A percentile compares a stretch with the other conserved stretches of the same genome.
phyloP scores from a whole-genome alignment of 2,113 vertebrate genomes.

The Paralichthys olivaceus region DNA sequence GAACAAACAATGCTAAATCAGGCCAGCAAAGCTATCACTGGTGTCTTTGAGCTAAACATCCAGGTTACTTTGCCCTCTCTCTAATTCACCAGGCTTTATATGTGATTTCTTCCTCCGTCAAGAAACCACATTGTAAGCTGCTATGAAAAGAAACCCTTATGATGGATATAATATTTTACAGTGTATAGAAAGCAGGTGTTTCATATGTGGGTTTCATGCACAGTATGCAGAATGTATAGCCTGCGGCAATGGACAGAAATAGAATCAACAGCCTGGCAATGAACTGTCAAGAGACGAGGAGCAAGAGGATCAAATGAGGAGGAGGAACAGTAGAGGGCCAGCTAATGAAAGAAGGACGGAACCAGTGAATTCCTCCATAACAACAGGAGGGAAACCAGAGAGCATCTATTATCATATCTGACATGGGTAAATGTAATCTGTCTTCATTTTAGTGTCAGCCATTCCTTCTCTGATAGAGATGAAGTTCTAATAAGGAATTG shows the following conservation, averaged over 20 bases:
- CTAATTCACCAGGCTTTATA: slow-evolving; percentile 23
- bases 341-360: slow-evolving; percentile 65
- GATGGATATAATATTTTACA: slow-evolving; percentile 39
- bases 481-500: slow-evolving; percentile 83
- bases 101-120: slow-evolving; percentile 1
- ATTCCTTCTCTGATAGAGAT: slow-evolving; percentile 51
- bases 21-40: slow-evolving; percentile 16
- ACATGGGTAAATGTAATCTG: slow-evolving; percentile 70
- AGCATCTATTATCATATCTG: slow-evolving; percentile 75
- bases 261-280: slow-evolving; percentile 79
- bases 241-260: slow-evolving; percentile 74
- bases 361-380: slow-evolving; percentile 65
- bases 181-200: slow-evolving; percentile 71
- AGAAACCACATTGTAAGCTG: background rate
- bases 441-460: slow-evolving; percentile 73
- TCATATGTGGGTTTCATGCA: slow-evolving; percentile 71
- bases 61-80: slow-evolving; percentile 17
- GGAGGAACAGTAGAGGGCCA: slow-evolving; percentile 65
- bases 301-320: slow-evolving; percentile 76
- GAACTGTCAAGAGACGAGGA: slow-evolving; percentile 77
- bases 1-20: slow-evolving; percentile 42
- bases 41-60: slow-evolving; percentile 12
- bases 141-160: slow-evolving; percentile 12
- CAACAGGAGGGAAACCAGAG: slow-evolving; percentile 62
- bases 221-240: slow-evolving; percentile 79